phyloP scores from a whole-genome alignment of 2,797 vertebrate genomes.

The Dryobates pubescens region DNA sequence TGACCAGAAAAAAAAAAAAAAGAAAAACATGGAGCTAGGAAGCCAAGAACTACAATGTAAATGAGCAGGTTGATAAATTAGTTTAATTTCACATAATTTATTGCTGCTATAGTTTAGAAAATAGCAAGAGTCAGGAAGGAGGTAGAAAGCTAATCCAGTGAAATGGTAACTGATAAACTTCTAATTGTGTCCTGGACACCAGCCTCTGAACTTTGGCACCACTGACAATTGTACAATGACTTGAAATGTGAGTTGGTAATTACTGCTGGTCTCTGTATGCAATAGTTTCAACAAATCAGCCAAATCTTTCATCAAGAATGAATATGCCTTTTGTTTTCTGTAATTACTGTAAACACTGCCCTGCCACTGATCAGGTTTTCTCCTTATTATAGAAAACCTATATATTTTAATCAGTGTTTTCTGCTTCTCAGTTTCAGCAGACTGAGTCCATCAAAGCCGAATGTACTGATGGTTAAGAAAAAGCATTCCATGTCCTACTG shows the following conservation, averaged over 20 bases:
- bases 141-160: not conserved
- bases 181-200: not conserved
- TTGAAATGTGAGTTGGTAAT: not conserved
- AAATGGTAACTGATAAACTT: not conserved
- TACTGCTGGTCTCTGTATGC: not conserved
- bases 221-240: not conserved
- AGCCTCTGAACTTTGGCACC: not conserved
- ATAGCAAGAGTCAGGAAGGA: not conserved
- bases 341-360: not conserved
- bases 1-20: not conserved
- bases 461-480: not conserved
- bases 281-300: not conserved
- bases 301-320: not conserved
- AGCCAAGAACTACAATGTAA: not conserved
- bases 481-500: not conserved
- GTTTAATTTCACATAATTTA: not conserved
- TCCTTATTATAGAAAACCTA: not conserved
- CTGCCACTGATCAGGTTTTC: not conserved
- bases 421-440: not conserved
- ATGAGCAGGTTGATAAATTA: not conserved
- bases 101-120: not conserved
- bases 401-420: not conserved
- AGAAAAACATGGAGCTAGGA: not conserved
- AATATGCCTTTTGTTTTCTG: not conserved
- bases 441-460: not conserved